A percentile compares a stretch with the other conserved stretches of the same genome.
These are phyloP conservation scores for Tortrix viridana DNA, from an alignment of 2,888 invertebrate genomes.

Conservation along the genomic window DNA sequence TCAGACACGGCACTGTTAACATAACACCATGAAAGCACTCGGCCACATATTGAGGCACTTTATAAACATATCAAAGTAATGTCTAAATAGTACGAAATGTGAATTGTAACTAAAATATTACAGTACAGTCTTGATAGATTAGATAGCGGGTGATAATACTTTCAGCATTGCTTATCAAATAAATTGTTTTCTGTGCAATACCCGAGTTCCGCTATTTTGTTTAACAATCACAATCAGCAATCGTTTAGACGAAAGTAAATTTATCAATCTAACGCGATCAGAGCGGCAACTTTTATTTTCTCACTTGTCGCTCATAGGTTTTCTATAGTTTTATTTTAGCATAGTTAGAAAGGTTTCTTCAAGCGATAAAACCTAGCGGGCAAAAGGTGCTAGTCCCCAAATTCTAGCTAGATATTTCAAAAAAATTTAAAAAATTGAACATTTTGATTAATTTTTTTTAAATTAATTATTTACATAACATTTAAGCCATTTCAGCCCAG, in stretches of 20 bases:
- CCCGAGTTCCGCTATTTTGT: slow-evolving; percentile 37
- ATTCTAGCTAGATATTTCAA: too few relatives aligned
- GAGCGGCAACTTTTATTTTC: too few relatives aligned
- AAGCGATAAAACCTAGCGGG: too few relatives aligned
- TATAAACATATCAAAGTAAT: slow-evolving; percentile 48
- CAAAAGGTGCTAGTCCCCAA: too few relatives aligned
- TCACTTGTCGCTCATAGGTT: too few relatives aligned
- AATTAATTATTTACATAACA: too few relatives aligned
- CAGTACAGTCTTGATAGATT: slow-evolving; percentile 63
- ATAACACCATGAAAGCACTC: slow-evolving; percentile 47
- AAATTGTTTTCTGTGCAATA: slow-evolving; percentile 59
- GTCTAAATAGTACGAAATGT: slow-evolving; percentile 60
- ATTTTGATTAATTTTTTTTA: too few relatives aligned
- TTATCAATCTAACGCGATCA: not conserved
- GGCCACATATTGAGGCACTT: slow-evolving; percentile 47
- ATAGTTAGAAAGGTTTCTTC: too few relatives aligned
- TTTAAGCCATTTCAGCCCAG: too few relatives aligned
- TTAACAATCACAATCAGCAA: slow-evolving; percentile 44
- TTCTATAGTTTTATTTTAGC: too few relatives aligned
- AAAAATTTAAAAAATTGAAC: too few relatives aligned
- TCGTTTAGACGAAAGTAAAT: slow-evolving; percentile 19
- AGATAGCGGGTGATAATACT: slow-evolving; percentile 72
- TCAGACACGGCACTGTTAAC: slow-evolving; percentile 42
- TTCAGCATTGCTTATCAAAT: slow-evolving; percentile 56
- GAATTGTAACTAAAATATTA: slow-evolving; percentile 76